Evolutionary conservation across 2,888 invertebrate species (phyloP).

Genomic region (Athripsodes cinereus): DNA sequence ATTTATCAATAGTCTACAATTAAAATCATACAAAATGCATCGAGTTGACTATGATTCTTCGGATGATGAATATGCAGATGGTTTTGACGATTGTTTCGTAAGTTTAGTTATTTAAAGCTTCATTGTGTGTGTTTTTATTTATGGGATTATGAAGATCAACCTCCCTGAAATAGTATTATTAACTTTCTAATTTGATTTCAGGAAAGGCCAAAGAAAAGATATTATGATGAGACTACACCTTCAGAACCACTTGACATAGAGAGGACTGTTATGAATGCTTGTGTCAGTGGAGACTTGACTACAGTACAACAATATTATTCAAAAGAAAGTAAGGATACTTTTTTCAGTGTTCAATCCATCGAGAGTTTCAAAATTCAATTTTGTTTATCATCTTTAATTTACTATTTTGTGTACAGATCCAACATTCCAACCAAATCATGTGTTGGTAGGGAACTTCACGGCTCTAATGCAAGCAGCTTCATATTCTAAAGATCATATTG

Average conservation of each 20-base stretch:
- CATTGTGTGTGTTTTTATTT: not conserved
- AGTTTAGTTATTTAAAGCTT: not conserved
- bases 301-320: not conserved
- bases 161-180: no score
- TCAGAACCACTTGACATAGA: not conserved
- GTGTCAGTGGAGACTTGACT: not conserved
- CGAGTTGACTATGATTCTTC: not conserved
- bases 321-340: not conserved
- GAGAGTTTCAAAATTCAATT: not conserved
- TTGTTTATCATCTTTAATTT: no score
- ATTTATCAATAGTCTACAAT: no score
- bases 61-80: not conserved
- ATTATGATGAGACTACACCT: not conserved
- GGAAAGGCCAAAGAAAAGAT: not conserved
- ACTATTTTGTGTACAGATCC: constrained; percentile 6
- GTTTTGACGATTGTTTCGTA: not conserved
- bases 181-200: no score
- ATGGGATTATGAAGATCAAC: not conserved
- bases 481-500: constrained; percentile 13
- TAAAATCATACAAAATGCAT: not conserved
- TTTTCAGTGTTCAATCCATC: not conserved
- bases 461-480: constrained; percentile 20
- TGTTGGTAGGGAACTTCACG: constrained; percentile 8
- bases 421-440: constrained; percentile 3
- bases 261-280: not conserved